A percentile compares a stretch with the other conserved stretches of the same genome.
Evolutionary conservation across 1,140 invertebrate genomes (phyloP).

Genomic region (Drosophila kikkawai): DNA sequence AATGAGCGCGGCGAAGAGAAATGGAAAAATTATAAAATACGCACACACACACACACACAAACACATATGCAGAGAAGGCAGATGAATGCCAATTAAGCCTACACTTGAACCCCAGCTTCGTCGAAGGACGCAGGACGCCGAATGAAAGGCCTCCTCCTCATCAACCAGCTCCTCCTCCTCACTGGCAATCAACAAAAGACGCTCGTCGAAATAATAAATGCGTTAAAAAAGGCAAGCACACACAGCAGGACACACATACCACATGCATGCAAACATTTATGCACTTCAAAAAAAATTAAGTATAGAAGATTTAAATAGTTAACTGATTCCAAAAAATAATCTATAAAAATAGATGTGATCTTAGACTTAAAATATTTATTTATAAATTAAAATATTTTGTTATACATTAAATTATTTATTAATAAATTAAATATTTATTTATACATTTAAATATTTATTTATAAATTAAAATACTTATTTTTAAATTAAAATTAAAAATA

Average conservation of each 20-base stretch:
- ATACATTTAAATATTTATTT: too few species aligned
- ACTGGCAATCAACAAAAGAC: constrained; percentile 78
- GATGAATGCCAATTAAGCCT: constrained; percentile 80
- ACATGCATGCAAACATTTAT: constrained; percentile 23
- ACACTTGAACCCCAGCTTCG: constrained; percentile 65
- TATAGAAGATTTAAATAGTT: background rate
- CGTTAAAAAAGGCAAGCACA: constrained; percentile 63
- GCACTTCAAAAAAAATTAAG: background rate
- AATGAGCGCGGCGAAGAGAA: constrained; percentile 60
- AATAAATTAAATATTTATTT: too few species aligned
- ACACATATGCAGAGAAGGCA: constrained; percentile 9
- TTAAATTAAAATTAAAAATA: too few species aligned
- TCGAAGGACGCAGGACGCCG: constrained; percentile 50
- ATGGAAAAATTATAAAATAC: constrained; percentile 79
- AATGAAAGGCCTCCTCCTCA: constrained; percentile 28
- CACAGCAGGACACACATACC: constrained; percentile 24
- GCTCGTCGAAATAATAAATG: constrained; percentile 74
- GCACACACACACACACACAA: constrained; percentile 31
- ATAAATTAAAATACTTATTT: too few species aligned
- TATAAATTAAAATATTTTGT: too few species aligned
- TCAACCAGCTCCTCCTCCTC: background rate
- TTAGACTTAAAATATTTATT: too few species aligned
- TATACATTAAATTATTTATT: too few species aligned
- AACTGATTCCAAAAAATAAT: background rate
- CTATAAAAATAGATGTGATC: background rate